Evolutionary conservation across 2,113 vertebrate genomes (phyloP).

Genomic region (Myrmophylax atrothorax): DNA sequence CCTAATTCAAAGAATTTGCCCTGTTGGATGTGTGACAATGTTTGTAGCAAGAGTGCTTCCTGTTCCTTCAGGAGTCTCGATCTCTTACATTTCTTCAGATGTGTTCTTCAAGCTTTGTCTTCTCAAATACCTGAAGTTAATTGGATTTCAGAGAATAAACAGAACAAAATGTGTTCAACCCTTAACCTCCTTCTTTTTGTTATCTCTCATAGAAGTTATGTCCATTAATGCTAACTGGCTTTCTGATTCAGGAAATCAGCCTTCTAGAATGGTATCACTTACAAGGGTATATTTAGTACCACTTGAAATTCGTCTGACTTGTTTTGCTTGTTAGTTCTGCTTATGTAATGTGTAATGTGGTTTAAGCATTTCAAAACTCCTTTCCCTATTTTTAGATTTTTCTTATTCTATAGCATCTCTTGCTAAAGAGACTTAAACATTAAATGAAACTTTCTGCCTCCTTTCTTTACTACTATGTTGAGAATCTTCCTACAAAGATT

Average conservation of each 20-base stretch:
- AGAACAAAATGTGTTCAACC: slow-evolving; percentile 57
- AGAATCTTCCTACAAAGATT: slow-evolving; percentile 9
- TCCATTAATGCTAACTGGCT: slow-evolving; percentile 37
- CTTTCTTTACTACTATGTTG: background rate
- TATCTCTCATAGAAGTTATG: slow-evolving; percentile 6
- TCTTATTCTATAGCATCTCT: background rate
- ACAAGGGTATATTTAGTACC: slow-evolving; percentile 28
- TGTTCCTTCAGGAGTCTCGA: slow-evolving; percentile 48
- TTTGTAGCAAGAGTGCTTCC: slow-evolving; percentile 53
- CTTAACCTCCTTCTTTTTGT: slow-evolving; percentile 48
- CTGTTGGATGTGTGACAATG: slow-evolving; percentile 17
- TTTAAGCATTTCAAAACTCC: slow-evolving; percentile 36
- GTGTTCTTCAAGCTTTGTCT: slow-evolving; percentile 56
- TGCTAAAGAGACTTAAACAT: background rate
- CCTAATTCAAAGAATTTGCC: slow-evolving; percentile 61
- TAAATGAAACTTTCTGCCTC: background rate
- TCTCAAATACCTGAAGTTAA: slow-evolving; percentile 65
- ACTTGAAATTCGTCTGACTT: slow-evolving; percentile 47
- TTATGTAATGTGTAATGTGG: slow-evolving; percentile 14
- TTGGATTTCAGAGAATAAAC: slow-evolving; percentile 66
- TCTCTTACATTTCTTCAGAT: slow-evolving; percentile 29
- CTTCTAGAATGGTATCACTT: slow-evolving; percentile 8
- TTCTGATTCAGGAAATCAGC: slow-evolving; percentile 42
- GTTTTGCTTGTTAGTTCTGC: slow-evolving; percentile 40
- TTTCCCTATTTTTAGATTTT: slow-evolving; percentile 36